Evolutionary conservation across 2,888 invertebrate species (phyloP).

Genomic region (Cryptocheilus praepositus): DNA sequence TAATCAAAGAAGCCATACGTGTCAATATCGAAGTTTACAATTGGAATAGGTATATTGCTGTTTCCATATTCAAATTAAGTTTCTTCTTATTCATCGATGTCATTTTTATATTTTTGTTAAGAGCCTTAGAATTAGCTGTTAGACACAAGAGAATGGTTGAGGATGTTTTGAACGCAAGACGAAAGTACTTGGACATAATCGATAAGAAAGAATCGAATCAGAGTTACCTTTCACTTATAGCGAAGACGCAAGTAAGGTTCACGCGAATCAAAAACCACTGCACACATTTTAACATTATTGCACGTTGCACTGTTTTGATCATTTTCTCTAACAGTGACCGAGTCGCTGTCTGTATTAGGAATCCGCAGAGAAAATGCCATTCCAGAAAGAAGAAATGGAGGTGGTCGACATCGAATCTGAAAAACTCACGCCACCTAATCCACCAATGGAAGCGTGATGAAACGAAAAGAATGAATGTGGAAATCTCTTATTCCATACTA

Average conservation of each 20-base stretch:
- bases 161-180: conserved; percentile 82
- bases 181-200: conserved; percentile 79
- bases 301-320: neutral
- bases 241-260: neutral
- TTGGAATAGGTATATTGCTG: conserved; percentile 81
- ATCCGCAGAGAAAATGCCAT: neutral
- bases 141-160: conserved; percentile 85
- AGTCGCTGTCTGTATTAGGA: neutral
- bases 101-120: conserved; percentile 56
- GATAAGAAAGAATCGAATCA: conserved; percentile 78
- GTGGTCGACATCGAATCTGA: too few relatives aligned
- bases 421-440: too few relatives aligned
- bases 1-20: conserved; percentile 83
- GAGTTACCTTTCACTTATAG: conserved; percentile 68
- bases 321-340: neutral
- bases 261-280: neutral
- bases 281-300: neutral
- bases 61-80: neutral
- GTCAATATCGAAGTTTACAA: conserved; percentile 83
- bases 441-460: too few relatives aligned
- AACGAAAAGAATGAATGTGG: neutral
- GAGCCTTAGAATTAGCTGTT: conserved; percentile 84
- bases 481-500: conserved; percentile 18
- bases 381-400: neutral
- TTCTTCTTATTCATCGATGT: neutral